phyloP scores from a whole-genome alignment of 37 sponge, comb jelly and placozoan genomes.

The Aphrocallistes beatrix region DNA sequence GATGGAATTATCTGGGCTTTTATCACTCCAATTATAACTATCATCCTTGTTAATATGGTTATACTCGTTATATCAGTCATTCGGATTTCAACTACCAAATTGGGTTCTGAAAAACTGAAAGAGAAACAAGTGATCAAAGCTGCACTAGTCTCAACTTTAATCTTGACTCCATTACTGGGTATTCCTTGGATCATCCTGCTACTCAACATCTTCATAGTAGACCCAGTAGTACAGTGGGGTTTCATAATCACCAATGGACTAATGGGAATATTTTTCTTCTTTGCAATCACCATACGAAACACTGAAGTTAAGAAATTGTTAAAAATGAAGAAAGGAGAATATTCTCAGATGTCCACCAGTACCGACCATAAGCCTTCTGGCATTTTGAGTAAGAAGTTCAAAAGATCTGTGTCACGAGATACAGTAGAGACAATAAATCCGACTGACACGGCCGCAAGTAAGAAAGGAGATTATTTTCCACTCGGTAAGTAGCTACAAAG shows the following conservation, averaged over 20 bases:
- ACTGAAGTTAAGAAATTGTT: not conserved
- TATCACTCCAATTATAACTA: not conserved
- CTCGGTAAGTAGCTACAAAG: not conserved
- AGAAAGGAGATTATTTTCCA: not conserved
- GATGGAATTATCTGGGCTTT: constrained; percentile 5
- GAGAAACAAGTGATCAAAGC: not conserved
- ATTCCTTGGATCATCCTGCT: not conserved
- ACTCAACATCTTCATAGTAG: not conserved
- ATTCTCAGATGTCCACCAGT: not conserved
- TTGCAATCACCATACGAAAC: not conserved
- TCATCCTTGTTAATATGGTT: not conserved
- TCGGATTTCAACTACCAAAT: not conserved
- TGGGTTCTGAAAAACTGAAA: not conserved
- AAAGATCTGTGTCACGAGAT: not conserved
- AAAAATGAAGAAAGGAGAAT: not conserved
- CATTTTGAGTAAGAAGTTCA: not conserved
- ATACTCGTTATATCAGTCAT: not conserved
- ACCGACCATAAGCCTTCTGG: not conserved
- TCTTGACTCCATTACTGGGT: not conserved
- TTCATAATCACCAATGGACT: not conserved
- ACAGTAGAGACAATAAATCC: not conserved
- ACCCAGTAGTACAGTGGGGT: not conserved
- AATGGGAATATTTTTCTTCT: not conserved
- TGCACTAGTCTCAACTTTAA: not conserved
- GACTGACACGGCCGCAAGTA: not conserved